phyloP scores from a whole-genome alignment of 2,888 invertebrate genomes.

The Dryobotodes eremita region DNA sequence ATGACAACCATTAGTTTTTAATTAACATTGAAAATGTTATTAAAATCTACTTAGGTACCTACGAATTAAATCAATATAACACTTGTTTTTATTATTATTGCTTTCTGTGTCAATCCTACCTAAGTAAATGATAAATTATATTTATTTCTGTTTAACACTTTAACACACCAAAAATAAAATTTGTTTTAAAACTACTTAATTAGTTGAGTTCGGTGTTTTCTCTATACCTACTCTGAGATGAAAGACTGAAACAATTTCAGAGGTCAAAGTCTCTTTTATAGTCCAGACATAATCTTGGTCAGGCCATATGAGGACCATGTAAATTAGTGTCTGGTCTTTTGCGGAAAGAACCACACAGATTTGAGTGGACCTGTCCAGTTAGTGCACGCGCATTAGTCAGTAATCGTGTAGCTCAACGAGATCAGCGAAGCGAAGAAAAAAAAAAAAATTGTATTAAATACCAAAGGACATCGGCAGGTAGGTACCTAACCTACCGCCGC shows the following conservation, averaged over 20 bases:
- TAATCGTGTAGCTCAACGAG: not conserved
- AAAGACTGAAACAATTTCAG: not conserved
- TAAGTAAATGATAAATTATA: not conserved
- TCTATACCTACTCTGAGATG: not conserved
- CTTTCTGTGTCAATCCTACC: not conserved
- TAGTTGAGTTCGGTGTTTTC: not conserved
- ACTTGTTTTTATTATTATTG: not conserved
- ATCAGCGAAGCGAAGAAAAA: not conserved
- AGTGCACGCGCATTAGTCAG: not conserved
- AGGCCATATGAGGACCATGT: not conserved
- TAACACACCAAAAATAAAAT: not conserved
- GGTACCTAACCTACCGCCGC: too few species aligned
- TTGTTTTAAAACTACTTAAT: not conserved
- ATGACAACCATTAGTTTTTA: slow-evolving; percentile 40
- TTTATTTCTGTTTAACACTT: too few species aligned
- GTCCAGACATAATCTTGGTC: too few species aligned
- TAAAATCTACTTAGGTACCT: not conserved
- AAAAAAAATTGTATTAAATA: too few species aligned
- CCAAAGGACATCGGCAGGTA: not conserved
- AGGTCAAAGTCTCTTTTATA: not conserved
- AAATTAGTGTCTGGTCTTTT: not conserved
- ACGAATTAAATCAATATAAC: slow-evolving; percentile 33
- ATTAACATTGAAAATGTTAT: slow-evolving; percentile 29
- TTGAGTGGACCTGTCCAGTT: not conserved
- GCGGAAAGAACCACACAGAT: not conserved